A percentile compares a stretch with the other conserved stretches of the same genome.
Evolutionary conservation across 2,888 invertebrate species (phyloP).

Genomic region (Drosophila dives): DNA sequence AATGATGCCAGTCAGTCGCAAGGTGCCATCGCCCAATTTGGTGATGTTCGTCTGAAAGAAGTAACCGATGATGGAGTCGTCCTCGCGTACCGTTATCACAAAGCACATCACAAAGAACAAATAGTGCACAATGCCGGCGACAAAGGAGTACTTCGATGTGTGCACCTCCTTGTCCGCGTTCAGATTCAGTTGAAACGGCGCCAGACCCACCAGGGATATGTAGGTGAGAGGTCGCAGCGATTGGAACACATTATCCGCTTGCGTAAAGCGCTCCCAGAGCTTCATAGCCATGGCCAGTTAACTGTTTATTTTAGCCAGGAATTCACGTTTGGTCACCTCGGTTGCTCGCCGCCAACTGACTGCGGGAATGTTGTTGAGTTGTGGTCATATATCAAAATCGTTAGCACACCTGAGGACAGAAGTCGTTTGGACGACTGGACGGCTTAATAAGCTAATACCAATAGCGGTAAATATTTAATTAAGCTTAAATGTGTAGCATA

Average conservation of each 20-base stretch:
- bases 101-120: slow-evolving; percentile 80
- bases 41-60: slow-evolving; percentile 84
- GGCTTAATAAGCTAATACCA: slow-evolving; percentile 65
- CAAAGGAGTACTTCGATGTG: slow-evolving; percentile 76
- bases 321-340: slow-evolving; percentile 51
- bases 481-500: slow-evolving; percentile 53
- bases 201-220: slow-evolving; percentile 82
- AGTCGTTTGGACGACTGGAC: slow-evolving; percentile 53
- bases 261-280: slow-evolving; percentile 76
- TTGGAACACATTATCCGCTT: slow-evolving; percentile 83
- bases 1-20: slow-evolving; percentile 80
- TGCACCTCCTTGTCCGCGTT: slow-evolving; percentile 79
- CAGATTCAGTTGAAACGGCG: slow-evolving; percentile 81
- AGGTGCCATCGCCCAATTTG: slow-evolving; percentile 80
- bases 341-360: slow-evolving; percentile 55
- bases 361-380: slow-evolving; percentile 34
- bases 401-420: slow-evolving; percentile 46
- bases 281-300: slow-evolving; percentile 69
- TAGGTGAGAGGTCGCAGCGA: slow-evolving; percentile 81
- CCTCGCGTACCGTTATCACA: slow-evolving; percentile 70
- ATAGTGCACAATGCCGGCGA: slow-evolving; percentile 79
- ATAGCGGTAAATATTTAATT: slow-evolving; percentile 76
- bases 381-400: slow-evolving; percentile 55
- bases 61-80: slow-evolving; percentile 83
- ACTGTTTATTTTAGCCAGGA: not conserved